Percentiles rank a stretch among this genome's conserved stretches.
phyloP scores from a whole-genome alignment of 64 coral and sea anemone species.

The Stylophora pistillata region DNA sequence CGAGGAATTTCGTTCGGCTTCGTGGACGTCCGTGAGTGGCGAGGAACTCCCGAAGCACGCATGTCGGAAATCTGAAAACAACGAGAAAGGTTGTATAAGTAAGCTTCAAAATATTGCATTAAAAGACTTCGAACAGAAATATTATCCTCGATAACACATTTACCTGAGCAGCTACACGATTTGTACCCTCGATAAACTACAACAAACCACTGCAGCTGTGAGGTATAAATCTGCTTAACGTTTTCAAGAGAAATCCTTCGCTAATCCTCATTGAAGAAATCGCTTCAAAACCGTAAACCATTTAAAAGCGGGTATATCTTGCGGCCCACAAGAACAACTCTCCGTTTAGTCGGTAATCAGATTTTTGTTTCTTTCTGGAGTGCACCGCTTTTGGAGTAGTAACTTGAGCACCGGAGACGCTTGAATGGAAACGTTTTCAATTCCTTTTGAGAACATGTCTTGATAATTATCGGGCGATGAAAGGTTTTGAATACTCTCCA shows the following conservation, averaged over 20 bases:
- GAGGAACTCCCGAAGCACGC: conserved; percentile 46
- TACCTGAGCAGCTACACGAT: neutral
- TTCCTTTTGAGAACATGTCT: neutral
- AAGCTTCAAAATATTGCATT: neutral
- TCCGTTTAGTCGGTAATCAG: conserved; percentile 1
- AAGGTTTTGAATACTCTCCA: neutral
- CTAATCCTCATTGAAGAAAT: neutral
- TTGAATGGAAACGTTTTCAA: conserved; percentile 5
- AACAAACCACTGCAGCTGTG: neutral
- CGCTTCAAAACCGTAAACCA: neutral
- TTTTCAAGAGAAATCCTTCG: neutral
- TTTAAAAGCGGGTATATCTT: neutral
- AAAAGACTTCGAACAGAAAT: neutral
- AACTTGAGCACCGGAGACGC: neutral
- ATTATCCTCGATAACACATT: neutral
- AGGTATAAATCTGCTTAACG: neutral
- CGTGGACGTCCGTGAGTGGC: conserved; percentile 39
- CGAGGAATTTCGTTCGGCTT: conserved; percentile 26
- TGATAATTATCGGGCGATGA: conserved; percentile 8
- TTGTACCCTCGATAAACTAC: neutral
- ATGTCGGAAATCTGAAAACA: conserved; percentile 87
- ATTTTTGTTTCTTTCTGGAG: conserved; percentile 10
- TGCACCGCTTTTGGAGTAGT: neutral
- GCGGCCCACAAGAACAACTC: neutral
- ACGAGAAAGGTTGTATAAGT: neutral